phyloP scores from a whole-genome alignment of 2,113 vertebrate genomes.

The Athene noctua region DNA sequence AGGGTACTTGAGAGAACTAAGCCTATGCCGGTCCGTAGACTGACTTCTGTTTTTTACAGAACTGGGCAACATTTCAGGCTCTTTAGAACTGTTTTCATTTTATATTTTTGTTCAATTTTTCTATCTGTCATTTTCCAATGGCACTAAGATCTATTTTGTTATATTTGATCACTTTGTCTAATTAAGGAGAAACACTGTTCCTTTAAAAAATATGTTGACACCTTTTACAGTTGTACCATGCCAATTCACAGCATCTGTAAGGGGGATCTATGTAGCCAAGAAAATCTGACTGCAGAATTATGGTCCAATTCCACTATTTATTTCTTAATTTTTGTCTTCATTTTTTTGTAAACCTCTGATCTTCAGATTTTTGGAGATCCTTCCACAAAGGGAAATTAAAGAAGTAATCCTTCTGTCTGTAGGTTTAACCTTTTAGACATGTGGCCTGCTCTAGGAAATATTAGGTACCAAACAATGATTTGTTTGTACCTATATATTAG shows the following conservation, averaged over 20 bases:
- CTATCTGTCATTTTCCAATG: neutral
- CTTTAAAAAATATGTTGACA: neutral
- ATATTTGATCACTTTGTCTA: neutral
- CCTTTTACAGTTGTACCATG: neutral
- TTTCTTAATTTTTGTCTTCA: neutral
- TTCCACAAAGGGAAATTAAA: neutral
- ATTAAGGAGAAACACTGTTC: neutral
- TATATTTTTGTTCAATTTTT: neutral
- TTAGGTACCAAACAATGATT: neutral
- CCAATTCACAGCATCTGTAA: neutral
- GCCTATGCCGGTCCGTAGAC: neutral
- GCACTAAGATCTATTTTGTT: neutral
- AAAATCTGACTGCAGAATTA: neutral
- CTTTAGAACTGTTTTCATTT: neutral
- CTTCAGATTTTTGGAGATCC: neutral
- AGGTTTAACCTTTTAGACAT: neutral
- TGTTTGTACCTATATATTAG: neutral
- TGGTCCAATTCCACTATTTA: neutral
- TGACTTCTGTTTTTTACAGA: neutral
- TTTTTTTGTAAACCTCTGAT: neutral
- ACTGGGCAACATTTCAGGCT: neutral
- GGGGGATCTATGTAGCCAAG: neutral
- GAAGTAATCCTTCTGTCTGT: neutral
- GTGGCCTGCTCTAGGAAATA: neutral
- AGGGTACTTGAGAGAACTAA: neutral